Percentiles rank a stretch among this genome's conserved stretches.
Conservation (phyloP, 2,113 vertebrate species). For the Chaetodon auriga region DNA sequence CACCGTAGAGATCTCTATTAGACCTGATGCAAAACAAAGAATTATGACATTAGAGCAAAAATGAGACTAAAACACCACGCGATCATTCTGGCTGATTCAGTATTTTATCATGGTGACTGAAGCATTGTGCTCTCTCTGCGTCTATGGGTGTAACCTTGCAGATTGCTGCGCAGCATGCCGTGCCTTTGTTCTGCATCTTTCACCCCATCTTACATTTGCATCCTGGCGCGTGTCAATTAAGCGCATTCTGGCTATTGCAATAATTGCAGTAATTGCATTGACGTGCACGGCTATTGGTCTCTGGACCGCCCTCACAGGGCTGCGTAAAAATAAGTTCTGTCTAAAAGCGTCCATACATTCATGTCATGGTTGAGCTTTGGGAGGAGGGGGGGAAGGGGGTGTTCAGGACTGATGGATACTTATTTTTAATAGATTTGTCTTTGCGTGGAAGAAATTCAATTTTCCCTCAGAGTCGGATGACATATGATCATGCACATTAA, state of each 20-base stretch:
- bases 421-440: conserved; percentile 80
- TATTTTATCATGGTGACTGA: conserved; percentile 7
- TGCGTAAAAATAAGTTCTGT: conserved; percentile 86
- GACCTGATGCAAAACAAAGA: conserved; percentile 83
- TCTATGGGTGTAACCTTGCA: conserved; percentile 76
- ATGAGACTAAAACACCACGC: neutral
- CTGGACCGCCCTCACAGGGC: conserved; percentile 73
- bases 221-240: conserved; percentile 49
- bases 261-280: conserved; percentile 62
- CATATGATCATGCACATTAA: conserved; percentile 80
- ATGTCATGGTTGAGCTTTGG: conserved; percentile 76
- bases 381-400: conserved; percentile 16
- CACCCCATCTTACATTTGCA: conserved; percentile 44
- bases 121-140: conserved; percentile 45
- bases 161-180: conserved; percentile 67
- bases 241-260: conserved; percentile 39
- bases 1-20: conserved; percentile 97
- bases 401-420: conserved; percentile 78
- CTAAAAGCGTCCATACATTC: conserved; percentile 86
- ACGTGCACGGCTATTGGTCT: conserved; percentile 65
- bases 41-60: conserved; percentile 11
- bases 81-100: neutral
- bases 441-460: conserved; percentile 73
- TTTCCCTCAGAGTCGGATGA: conserved; percentile 67
- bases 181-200: conserved; percentile 80